These are phyloP conservation scores for Xestia c-nigrum DNA, from an alignment of 2,888 invertebrate species.

Conservation along the genomic window DNA sequence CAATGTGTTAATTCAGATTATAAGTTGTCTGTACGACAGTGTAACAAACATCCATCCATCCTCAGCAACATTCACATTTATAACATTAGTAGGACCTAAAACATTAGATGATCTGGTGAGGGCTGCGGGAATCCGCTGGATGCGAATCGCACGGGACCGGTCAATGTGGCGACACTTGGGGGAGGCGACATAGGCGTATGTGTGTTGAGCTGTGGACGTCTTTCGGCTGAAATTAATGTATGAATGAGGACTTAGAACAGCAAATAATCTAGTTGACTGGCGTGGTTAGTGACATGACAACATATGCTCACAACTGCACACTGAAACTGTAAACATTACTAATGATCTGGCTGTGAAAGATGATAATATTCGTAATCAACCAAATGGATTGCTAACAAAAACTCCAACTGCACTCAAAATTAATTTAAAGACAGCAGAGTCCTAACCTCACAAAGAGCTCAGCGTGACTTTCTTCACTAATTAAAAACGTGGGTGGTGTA, in stretches of 20 bases:
- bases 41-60: no score
- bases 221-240: no score
- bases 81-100: no score
- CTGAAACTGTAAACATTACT: background rate
- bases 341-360: background rate
- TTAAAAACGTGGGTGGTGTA: constrained; percentile 64
- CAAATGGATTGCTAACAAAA: constrained; percentile 20
- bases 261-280: background rate
- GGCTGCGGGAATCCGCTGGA: no score
- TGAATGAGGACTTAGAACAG: background rate
- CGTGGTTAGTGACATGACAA: background rate
- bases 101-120: no score
- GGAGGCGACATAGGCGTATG: no score
- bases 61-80: no score
- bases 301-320: background rate
- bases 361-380: constrained; percentile 19
- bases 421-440: constrained; percentile 17
- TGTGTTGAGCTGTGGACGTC: no score
- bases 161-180: no score
- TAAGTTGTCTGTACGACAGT: no score
- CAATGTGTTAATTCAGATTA: no score
- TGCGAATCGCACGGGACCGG: no score
- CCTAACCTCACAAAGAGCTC: constrained; percentile 34
- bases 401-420: background rate
- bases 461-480: constrained; percentile 57